Conservation (phyloP, 2,888 invertebrate genomes). For the Lithophane semibrunnea region DNA sequence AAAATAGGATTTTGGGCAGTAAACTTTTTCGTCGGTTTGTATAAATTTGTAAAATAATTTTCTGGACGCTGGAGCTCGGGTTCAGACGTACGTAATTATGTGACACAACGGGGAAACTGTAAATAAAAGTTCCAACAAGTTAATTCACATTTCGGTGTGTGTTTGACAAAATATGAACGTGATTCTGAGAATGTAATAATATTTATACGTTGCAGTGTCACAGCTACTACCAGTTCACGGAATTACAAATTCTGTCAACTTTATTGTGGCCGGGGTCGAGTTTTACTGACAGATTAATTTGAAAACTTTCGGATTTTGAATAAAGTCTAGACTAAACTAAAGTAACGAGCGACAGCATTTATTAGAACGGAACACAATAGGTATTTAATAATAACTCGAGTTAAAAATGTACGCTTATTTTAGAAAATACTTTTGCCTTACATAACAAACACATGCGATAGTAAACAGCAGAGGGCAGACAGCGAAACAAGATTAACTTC, state of each 20-base stretch:
- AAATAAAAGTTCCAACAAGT: constrained; percentile 56
- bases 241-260: constrained; percentile 6
- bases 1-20: constrained; percentile 57
- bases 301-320: background rate
- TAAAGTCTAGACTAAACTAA: background rate
- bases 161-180: constrained; percentile 22
- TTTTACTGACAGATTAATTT: constrained; percentile 6
- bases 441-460: constrained; percentile 19
- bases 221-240: background rate
- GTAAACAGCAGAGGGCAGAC: constrained; percentile 1
- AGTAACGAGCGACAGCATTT: background rate
- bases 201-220: background rate
- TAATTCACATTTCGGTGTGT: constrained; percentile 41
- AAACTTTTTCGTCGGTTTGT: constrained; percentile 57
- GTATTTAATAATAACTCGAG: background rate
- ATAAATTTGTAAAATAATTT: constrained; percentile 57
- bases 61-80: constrained; percentile 29
- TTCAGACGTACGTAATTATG: constrained; percentile 52
- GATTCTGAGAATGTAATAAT: background rate
- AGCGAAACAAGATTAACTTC: constrained; percentile 31
- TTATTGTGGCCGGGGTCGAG: background rate
- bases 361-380: background rate
- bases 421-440: constrained; percentile 5
- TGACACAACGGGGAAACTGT: constrained; percentile 37
- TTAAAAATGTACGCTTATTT: constrained; percentile 5